Evolutionary conservation across 2,113 vertebrate genomes (phyloP).

Genomic region (Lasiurus cinereus): DNA sequence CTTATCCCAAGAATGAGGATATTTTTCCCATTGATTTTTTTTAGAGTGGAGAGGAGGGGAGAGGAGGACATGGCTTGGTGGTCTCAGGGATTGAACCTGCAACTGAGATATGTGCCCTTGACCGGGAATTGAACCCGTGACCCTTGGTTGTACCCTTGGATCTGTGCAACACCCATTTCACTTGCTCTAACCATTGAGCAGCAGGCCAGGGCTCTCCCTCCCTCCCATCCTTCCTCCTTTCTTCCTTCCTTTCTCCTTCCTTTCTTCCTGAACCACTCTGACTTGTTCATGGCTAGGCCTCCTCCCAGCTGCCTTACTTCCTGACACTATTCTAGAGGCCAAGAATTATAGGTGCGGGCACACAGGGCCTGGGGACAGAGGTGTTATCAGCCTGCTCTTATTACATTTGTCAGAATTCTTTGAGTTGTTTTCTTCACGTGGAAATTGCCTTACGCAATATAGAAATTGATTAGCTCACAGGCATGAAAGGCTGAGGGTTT

Average conservation of each 20-base stretch:
- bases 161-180: too few relatives aligned
- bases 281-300: not conserved
- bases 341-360: not conserved
- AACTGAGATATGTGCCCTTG: too few relatives aligned
- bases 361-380: not conserved
- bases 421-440: constrained; percentile 33
- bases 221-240: too few relatives aligned
- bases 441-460: not conserved
- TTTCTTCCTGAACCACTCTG: not conserved
- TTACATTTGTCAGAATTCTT: constrained; percentile 37
- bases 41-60: too few relatives aligned
- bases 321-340: not conserved
- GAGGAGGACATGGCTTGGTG: too few relatives aligned
- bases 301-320: not conserved
- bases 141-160: too few relatives aligned
- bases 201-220: too few relatives aligned
- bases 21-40: too few relatives aligned
- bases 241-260: not conserved
- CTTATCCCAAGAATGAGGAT: too few relatives aligned
- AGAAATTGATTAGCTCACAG: not conserved
- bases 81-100: too few relatives aligned
- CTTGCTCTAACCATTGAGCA: too few relatives aligned
- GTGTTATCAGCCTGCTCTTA: not conserved
- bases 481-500: not conserved
- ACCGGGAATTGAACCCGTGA: too few relatives aligned